Conservation (phyloP, 2,113 vertebrate genomes). For the Gnathonemus longibarbis region DNA sequence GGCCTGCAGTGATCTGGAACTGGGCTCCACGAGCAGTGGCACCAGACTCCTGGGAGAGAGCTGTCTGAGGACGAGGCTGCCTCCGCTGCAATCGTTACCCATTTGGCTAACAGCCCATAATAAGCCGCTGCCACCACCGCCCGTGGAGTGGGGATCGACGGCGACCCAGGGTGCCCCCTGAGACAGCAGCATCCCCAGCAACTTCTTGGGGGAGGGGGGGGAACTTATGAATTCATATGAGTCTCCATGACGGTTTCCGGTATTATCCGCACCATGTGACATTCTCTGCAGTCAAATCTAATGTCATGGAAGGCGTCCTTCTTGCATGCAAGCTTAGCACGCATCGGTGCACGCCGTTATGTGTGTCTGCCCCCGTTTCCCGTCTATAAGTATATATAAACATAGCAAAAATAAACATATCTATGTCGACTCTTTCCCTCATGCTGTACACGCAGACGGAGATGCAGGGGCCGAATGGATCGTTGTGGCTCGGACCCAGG, state of each 20-base stretch:
- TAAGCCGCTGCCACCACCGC: neutral
- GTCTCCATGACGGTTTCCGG: neutral
- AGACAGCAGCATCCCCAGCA: neutral
- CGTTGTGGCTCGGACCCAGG: neutral
- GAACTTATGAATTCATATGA: neutral
- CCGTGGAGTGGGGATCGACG: neutral
- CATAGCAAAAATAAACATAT: neutral
- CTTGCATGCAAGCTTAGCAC: neutral
- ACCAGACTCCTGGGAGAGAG: neutral
- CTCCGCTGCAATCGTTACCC: neutral
- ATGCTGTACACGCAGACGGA: neutral
- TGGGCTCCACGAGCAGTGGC: neutral
- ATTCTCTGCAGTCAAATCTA: neutral
- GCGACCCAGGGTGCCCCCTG: neutral
- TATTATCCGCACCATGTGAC: neutral
- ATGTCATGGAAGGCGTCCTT: neutral
- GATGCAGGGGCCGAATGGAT: neutral
- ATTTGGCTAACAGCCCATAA: slow-evolving; percentile 14
- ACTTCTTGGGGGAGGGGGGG: neutral
- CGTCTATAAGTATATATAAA: neutral
- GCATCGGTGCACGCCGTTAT: neutral
- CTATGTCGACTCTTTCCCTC: neutral
- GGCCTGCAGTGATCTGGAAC: neutral
- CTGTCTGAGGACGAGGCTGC: neutral
- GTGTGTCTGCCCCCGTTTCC: neutral